These are phyloP conservation scores for Chlamydotis undulata DNA, from an alignment of 2,113 vertebrate genomes.

Conservation along the genomic window DNA sequence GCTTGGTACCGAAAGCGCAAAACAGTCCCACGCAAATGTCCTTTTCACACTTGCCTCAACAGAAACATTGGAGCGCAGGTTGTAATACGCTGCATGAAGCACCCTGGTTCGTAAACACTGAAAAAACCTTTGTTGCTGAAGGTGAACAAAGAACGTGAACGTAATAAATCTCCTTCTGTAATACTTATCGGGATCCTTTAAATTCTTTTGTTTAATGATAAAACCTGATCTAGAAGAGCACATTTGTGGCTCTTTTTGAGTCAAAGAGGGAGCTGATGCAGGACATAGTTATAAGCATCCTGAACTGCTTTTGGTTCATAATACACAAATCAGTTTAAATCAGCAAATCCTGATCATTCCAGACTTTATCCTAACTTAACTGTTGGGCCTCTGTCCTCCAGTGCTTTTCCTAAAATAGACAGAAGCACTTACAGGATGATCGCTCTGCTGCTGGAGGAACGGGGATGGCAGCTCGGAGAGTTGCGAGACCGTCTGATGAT, in stretches of 20 bases:
- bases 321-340: background rate
- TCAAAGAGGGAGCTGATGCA: background rate
- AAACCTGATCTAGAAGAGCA: fast-evolving
- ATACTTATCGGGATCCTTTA: fast-evolving
- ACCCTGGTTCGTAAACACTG: background rate
- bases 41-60: fast-evolving
- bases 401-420: background rate
- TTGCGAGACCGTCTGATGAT: background rate
- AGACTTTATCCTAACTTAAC: background rate
- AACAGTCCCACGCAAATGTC: fast-evolving
- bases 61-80: fast-evolving
- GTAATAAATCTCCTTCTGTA: fast-evolving
- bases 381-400: background rate
- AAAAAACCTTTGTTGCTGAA: background rate
- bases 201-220: fast-evolving
- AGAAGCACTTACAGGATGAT: background rate
- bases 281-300: background rate
- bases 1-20: fast-evolving
- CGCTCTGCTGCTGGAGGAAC: background rate
- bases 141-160: fast-evolving
- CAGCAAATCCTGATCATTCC: background rate
- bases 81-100: background rate
- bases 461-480: background rate
- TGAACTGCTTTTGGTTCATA: background rate
- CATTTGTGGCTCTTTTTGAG: background rate